phyloP scores from a whole-genome alignment of 2,113 vertebrate genomes.

The Neodon shergylaensis region DNA sequence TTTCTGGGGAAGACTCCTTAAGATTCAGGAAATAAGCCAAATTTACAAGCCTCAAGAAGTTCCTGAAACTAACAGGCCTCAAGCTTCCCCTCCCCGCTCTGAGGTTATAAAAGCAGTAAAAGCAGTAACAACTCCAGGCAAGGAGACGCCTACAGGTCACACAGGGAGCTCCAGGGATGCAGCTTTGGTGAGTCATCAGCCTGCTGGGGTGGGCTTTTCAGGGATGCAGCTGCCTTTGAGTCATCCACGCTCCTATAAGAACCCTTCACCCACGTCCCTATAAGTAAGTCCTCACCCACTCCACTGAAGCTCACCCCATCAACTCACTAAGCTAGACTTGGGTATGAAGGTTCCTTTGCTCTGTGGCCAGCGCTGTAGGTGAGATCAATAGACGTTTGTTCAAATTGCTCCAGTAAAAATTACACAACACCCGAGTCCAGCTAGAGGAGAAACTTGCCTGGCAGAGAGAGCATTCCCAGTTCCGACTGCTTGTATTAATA shows the following conservation, averaged over 20 bases:
- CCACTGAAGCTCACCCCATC: not conserved
- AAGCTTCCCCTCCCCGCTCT: not conserved
- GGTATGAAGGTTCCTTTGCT: not conserved
- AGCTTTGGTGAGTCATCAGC: not conserved
- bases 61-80: not conserved
- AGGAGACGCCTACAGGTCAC: not conserved
- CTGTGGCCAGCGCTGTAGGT: not conserved
- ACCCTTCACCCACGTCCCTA: not conserved
- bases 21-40: not conserved
- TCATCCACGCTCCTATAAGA: not conserved
- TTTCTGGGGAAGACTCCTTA: not conserved
- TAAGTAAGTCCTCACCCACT: not conserved
- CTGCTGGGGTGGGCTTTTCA: not conserved
- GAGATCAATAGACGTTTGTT: not conserved
- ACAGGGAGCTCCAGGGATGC: not conserved
- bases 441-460: not conserved
- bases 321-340: not conserved
- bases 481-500: not conserved
- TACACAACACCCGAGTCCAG: not conserved
- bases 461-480: not conserved
- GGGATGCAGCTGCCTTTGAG: not conserved
- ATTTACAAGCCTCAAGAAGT: not conserved
- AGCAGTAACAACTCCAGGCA: not conserved
- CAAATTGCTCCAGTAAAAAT: not conserved
- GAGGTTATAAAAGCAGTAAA: not conserved